These are phyloP conservation scores for Grantiella picta DNA, from an alignment of 2,113 vertebrate species.

Conservation along the genomic window DNA sequence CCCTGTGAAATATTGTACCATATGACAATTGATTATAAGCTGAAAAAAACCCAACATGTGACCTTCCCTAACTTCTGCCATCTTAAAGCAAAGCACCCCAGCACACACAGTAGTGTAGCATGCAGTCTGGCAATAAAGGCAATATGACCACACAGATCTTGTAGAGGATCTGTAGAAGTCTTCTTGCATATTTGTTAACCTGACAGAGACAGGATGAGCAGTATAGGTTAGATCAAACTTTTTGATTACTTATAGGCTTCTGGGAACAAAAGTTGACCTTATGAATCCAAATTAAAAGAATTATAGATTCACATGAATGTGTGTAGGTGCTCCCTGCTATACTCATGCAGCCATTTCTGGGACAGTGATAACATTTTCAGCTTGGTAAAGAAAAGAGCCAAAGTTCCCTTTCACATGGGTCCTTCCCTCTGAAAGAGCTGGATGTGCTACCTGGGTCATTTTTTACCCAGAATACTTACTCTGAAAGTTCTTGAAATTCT, in stretches of 20 bases:
- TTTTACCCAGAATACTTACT: not conserved
- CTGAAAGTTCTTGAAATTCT: not conserved
- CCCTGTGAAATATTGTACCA: not conserved
- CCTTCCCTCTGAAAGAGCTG: not conserved
- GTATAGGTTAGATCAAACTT: not conserved
- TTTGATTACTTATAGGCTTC: not conserved
- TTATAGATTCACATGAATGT: not conserved
- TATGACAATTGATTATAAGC: not conserved
- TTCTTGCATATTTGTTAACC: not conserved
- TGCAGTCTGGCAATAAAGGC: not conserved
- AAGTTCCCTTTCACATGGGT: not conserved
- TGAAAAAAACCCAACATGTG: not conserved
- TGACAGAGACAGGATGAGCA: not conserved
- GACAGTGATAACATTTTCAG: not conserved
- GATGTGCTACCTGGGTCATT: not conserved
- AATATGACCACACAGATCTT: rapidly evolving
- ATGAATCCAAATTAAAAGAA: not conserved
- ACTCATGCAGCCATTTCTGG: not conserved
- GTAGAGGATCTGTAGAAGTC: not conserved
- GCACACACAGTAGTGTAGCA: not conserved
- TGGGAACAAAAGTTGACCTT: not conserved
- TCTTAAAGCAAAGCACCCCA: not conserved
- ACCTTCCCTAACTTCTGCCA: not conserved
- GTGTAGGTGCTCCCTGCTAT: not conserved
- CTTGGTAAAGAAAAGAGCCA: not conserved